Percentiles rank a stretch among this genome's conserved stretches.
phyloP scores from a whole-genome alignment of 2,888 invertebrate genomes.

The Napeogenes inachia region DNA sequence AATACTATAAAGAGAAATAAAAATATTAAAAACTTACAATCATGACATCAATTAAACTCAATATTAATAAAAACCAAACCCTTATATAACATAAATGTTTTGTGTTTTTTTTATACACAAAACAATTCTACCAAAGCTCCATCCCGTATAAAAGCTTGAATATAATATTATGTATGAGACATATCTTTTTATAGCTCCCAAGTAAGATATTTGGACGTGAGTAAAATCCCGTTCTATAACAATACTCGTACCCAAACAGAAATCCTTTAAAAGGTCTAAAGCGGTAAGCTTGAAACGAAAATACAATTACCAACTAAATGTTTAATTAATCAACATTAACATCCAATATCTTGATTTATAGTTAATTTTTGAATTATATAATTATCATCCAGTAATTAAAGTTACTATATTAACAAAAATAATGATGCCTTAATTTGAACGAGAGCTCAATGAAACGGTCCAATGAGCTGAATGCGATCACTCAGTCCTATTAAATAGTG shows the following conservation, averaged over 20 bases:
- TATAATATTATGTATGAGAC: conserved; percentile 13
- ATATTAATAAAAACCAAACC: background rate
- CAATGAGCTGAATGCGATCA: too few species aligned
- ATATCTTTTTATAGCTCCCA: conserved; percentile 14
- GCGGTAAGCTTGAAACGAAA: background rate
- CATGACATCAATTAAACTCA: background rate
- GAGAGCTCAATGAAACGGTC: too few species aligned
- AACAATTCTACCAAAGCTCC: conserved; percentile 4
- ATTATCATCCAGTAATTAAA: background rate
- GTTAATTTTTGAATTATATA: background rate
- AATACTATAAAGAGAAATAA: too few species aligned
- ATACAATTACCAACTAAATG: background rate
- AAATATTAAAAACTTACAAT: background rate
- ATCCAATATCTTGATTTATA: background rate
- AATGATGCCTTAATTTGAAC: too few species aligned
- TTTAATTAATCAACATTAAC: background rate
- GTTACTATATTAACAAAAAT: too few species aligned
- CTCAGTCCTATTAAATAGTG: too few species aligned
- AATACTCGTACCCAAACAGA: background rate
- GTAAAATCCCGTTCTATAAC: conserved; percentile 17
- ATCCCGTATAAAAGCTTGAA: conserved; percentile 4
- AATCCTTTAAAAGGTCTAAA: conserved; percentile 3
- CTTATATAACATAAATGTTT: background rate
- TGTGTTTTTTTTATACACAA: conserved; percentile 1
- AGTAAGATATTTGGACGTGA: conserved; percentile 11